Percentiles rank a stretch among this genome's conserved stretches.
Conservation (phyloP, 2,797 vertebrate species). For the Muscicapa striata region DNA sequence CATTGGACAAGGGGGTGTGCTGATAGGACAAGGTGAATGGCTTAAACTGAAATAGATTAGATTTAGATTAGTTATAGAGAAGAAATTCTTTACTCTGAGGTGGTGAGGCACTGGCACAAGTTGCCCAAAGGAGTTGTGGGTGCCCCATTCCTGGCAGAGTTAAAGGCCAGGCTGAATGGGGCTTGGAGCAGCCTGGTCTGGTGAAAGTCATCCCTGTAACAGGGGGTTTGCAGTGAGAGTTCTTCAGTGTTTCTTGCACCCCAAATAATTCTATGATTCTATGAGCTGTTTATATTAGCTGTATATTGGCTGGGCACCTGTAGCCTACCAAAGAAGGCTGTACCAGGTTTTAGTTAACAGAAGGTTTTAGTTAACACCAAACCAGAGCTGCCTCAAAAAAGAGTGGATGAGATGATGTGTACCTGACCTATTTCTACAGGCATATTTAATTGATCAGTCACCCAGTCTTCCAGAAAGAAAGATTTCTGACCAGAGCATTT, state of each 20-base stretch:
- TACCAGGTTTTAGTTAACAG: neutral
- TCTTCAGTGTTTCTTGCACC: neutral
- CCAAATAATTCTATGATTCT: neutral
- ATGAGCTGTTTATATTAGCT: neutral
- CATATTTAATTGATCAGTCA: neutral
- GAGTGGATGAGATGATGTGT: neutral
- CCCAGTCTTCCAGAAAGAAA: neutral
- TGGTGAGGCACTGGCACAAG: neutral
- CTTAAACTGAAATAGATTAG: neutral
- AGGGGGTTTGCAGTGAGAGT: neutral
- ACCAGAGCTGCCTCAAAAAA: neutral
- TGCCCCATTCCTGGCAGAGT: neutral
- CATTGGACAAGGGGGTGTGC: neutral
- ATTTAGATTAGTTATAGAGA: neutral
- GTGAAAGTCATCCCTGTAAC: neutral
- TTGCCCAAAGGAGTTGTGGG: neutral
- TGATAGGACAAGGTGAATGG: accelerated
- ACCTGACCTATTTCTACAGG: neutral
- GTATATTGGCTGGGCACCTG: neutral
- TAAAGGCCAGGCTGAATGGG: neutral
- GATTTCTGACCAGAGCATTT: neutral
- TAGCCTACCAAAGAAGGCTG: neutral
- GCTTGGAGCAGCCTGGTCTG: neutral
- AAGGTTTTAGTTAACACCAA: neutral
- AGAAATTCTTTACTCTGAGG: neutral